Percentiles rank a stretch among this genome's conserved stretches.
Evolutionary conservation across 2,888 invertebrate species (phyloP).

Genomic region (Thalpophila matura): DNA sequence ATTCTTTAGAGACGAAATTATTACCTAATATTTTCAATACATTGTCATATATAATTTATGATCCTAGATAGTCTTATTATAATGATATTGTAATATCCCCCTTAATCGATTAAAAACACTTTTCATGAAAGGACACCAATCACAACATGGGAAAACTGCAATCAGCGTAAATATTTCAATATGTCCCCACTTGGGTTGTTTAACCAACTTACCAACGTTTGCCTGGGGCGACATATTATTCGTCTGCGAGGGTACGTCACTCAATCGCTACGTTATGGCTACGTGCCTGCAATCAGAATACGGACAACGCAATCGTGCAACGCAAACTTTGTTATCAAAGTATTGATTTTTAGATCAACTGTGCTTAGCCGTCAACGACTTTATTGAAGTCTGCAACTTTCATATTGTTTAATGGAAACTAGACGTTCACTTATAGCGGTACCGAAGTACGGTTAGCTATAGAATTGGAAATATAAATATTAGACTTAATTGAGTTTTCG

Average conservation of each 20-base stretch:
- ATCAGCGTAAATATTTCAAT: conserved; percentile 56
- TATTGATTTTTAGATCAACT: conserved; percentile 65
- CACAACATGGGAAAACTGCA: conserved; percentile 45
- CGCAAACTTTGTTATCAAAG: conserved; percentile 64
- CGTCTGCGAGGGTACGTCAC: conserved; percentile 82
- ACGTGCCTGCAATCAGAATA: conserved; percentile 82
- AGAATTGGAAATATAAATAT: conserved; percentile 55
- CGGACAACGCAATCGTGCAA: conserved; percentile 62
- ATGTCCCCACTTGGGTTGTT: conserved; percentile 57
- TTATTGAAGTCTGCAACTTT: conserved; percentile 60
- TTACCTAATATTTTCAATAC: no score
- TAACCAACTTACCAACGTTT: conserved; percentile 64
- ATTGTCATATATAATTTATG: no score
- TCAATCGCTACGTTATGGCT: conserved; percentile 85
- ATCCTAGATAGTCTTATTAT: no score
- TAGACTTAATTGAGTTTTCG: conserved; percentile 44
- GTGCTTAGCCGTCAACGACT: conserved; percentile 59
- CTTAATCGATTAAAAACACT: no score
- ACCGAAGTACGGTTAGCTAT: conserved; percentile 26
- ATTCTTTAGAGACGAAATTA: no score
- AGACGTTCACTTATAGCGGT: conserved; percentile 32
- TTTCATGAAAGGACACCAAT: conserved; percentile 13
- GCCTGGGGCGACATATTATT: conserved; percentile 74
- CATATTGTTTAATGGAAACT: conserved; percentile 53
- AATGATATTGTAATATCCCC: no score